phyloP scores from a whole-genome alignment of 2,888 invertebrate genomes.

The Pardosa pseudoannulata region DNA sequence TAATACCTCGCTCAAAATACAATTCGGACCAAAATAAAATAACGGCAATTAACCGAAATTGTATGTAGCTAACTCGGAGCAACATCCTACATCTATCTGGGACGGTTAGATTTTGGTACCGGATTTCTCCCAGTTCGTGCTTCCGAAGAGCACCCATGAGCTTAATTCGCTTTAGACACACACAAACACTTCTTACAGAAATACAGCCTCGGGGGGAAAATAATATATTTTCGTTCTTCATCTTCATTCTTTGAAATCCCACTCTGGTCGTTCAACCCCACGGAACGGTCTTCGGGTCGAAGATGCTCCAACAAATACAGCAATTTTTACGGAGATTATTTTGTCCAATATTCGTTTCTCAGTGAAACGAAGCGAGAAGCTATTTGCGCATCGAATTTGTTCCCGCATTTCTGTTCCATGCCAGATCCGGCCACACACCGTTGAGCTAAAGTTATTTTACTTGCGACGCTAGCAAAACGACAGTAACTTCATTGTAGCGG shows the following conservation, averaged over 20 bases:
- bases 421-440: background rate
- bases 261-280: conserved; percentile 9
- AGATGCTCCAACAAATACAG: background rate
- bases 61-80: too few species aligned
- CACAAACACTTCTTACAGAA: background rate
- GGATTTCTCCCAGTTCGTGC: background rate
- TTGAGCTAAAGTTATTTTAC: background rate
- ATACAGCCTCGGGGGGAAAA: background rate
- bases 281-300: conserved; percentile 2
- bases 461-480: background rate
- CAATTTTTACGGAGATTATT: conserved; percentile 6
- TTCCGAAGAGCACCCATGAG: background rate
- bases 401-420: background rate
- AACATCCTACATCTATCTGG: too few species aligned
- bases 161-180: background rate
- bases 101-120: background rate
- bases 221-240: too few species aligned
- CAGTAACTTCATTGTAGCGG: background rate
- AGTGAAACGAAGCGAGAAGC: conserved; percentile 42
- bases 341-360: conserved; percentile 3
- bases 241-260: background rate
- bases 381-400: conserved; percentile 11
- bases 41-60: too few species aligned
- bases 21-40: too few species aligned
- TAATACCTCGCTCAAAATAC: too few species aligned